Evolutionary conservation across 2,113 vertebrate genomes (phyloP).

Genomic region (Brachyhypopomus occidentalis): DNA sequence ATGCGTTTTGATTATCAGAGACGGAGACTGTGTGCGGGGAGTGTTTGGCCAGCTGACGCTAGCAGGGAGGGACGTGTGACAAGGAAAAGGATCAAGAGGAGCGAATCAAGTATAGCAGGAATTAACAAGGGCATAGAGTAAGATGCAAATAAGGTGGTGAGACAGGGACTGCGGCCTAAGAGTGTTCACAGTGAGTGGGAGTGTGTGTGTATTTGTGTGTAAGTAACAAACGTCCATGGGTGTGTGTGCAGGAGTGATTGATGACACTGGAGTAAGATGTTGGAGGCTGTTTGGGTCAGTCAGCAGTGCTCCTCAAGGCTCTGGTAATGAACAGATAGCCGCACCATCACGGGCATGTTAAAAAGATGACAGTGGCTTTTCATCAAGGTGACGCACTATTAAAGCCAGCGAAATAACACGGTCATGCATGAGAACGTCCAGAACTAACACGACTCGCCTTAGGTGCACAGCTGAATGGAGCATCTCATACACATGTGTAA

Average conservation of each 20-base stretch:
- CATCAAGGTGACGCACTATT: constrained; percentile 58
- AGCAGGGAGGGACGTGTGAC: not conserved
- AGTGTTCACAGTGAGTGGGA: not conserved
- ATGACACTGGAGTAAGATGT: constrained; percentile 57
- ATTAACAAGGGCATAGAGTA: not conserved
- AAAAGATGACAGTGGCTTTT: constrained; percentile 57
- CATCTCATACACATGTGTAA: too few species aligned
- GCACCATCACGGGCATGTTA: constrained; percentile 61
- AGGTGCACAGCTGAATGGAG: too few species aligned
- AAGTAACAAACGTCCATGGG: constrained; percentile 9
- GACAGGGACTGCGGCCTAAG: not conserved
- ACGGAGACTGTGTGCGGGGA: not conserved
- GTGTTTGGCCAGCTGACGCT: not conserved
- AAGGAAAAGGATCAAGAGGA: not conserved
- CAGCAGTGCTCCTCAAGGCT: constrained; percentile 64
- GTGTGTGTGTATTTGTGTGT: constrained; percentile 2
- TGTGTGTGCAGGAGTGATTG: constrained; percentile 51
- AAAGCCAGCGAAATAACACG: constrained; percentile 32
- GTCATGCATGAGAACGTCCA: not conserved
- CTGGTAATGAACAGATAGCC: constrained; percentile 67
- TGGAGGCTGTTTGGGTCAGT: constrained; percentile 58
- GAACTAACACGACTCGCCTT: not conserved
- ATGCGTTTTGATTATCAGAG: not conserved
- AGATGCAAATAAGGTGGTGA: not conserved
- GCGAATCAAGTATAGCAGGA: not conserved